Base-by-base conservation (phyloP, 1,140 invertebrate species). In the Brachionus koreanus region DNA sequence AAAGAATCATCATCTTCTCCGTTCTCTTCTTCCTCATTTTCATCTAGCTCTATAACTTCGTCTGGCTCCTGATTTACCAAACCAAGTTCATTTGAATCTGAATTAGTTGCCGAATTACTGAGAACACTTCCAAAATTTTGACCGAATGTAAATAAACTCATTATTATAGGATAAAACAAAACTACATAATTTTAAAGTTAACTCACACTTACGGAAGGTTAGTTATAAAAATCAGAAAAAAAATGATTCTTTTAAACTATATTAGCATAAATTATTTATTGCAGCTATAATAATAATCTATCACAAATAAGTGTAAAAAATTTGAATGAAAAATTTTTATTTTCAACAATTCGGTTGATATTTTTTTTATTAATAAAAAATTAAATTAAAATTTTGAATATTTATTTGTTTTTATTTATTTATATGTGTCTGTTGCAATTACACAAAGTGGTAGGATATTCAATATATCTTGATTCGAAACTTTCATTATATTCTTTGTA, bases 61-160 rank as follows among this genome's bases (percentile, higher is more conserved):
- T 16, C n/a, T 69, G 16, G 33, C 13, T 69, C 19, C 0, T 4
- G 7, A 42, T 13, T 25, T 25, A 72, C 12, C 0, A n/a, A 13
- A n/a, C n/a, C 6, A 7, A 6, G 42, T 19, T n/a, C 10, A 43
- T 72, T 42, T 29, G 1, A n/a, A 12, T 29, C 37, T 42, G n/a
- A 0, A 72, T 72, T 72, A 42, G 10, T 72, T 29, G 39, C 19
- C 19, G 37, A 25, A 46, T 43, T 74, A 46, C 23, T 74, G 0
- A 74, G 43, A 25, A 43, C 10, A 12, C 5, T 46, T n/a, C 69
- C 69, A 46, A 74, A 74, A 19, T 74, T 74, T 74, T 46, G 39
- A 74, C 69, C 69, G 43, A 74, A 74, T 25, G 69, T 74, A 74
- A 74, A 74, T 25, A 74, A 69, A 69, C 65, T 69, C 65, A 69